Conservation (phyloP, 2,888 invertebrate species). For the Salticus scenicus region DNA sequence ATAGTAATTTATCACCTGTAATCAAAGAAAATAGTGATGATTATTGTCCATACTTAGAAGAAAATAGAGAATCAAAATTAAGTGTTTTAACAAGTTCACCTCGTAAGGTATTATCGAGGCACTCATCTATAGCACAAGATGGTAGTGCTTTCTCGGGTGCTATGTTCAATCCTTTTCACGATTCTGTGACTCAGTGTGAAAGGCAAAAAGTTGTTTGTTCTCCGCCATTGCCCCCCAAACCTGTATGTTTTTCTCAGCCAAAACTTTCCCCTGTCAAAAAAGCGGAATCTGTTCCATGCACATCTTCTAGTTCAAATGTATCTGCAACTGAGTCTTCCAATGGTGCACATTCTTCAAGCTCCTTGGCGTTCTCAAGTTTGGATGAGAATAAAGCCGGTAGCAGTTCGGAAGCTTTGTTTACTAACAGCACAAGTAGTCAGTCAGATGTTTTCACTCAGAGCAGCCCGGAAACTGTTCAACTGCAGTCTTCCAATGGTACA, state of each 20-base stretch:
- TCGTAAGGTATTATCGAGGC: conserved; percentile 16
- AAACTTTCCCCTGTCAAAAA: conserved; percentile 37
- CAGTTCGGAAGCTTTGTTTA: conserved; percentile 37
- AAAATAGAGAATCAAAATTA: not conserved
- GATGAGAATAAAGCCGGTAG: conserved; percentile 29
- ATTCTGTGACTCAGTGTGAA: not conserved
- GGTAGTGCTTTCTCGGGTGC: not conserved
- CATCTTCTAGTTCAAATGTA: conserved; percentile 17
- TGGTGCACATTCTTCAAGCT: conserved; percentile 52
- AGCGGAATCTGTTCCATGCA: not conserved
- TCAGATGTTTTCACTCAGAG: conserved; percentile 28
- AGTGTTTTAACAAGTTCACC: not conserved
- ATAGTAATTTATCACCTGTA: not conserved
- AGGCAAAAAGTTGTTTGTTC: not conserved
- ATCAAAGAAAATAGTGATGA: not conserved
- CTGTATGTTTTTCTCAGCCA: conserved; percentile 11
- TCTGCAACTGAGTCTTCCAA: conserved; percentile 29
- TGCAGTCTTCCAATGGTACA: conserved; percentile 11
- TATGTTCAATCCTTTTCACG: not conserved
- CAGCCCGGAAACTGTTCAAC: not conserved
- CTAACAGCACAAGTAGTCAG: conserved; percentile 29
- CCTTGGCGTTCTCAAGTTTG: conserved; percentile 35
- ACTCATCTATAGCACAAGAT: conserved; percentile 34
- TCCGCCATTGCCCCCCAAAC: conserved; percentile 42
- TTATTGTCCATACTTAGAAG: not conserved